Percentiles rank a stretch among this genome's conserved stretches.
These are phyloP conservation scores for Clistopyga incitator DNA, from an alignment of 2,888 invertebrate species.

Conservation along the genomic window DNA sequence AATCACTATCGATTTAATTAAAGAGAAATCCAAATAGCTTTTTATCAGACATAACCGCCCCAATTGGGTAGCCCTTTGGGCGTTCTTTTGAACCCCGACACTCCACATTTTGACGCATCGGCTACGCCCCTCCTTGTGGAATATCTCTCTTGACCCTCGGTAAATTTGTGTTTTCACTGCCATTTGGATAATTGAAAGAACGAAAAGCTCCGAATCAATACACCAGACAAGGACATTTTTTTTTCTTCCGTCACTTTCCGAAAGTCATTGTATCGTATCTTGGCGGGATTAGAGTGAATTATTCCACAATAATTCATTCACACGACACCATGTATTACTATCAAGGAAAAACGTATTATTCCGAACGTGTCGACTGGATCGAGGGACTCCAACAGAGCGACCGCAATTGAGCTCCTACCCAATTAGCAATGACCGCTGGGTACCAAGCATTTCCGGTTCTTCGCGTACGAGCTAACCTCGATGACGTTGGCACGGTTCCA, in stretches of 20 bases:
- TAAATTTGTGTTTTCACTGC: slow-evolving; percentile 44
- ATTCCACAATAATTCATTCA: slow-evolving; percentile 9
- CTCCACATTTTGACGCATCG: not conserved
- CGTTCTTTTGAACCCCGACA: slow-evolving; percentile 33
- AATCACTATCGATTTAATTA: slow-evolving; percentile 76
- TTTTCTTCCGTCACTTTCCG: not conserved
- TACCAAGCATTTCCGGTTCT: slow-evolving; percentile 67
- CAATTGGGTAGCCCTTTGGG: not conserved
- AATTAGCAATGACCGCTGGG: slow-evolving; percentile 75
- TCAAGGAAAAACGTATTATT: not conserved
- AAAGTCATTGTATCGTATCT: not conserved
- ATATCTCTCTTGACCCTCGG: not conserved
- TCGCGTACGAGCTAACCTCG: slow-evolving; percentile 45
- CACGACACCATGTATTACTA: not conserved
- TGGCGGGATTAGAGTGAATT: not conserved
- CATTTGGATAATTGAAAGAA: slow-evolving; percentile 37
- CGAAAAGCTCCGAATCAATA: not conserved
- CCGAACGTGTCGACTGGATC: not conserved
- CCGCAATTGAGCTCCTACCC: slow-evolving; percentile 73
- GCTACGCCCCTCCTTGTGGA: slow-evolving; percentile 13
- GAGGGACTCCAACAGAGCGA: slow-evolving; percentile 72
- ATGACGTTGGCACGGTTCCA: slow-evolving; percentile 26
- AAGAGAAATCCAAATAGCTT: slow-evolving; percentile 69
- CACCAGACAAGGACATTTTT: not conserved
- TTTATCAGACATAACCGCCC: slow-evolving; percentile 15